Evolutionary conservation across 2,797 vertebrate genomes (phyloP), one percentile per base, ranked within the genome.

Genomic region (Sorex maritimensis): DNA sequence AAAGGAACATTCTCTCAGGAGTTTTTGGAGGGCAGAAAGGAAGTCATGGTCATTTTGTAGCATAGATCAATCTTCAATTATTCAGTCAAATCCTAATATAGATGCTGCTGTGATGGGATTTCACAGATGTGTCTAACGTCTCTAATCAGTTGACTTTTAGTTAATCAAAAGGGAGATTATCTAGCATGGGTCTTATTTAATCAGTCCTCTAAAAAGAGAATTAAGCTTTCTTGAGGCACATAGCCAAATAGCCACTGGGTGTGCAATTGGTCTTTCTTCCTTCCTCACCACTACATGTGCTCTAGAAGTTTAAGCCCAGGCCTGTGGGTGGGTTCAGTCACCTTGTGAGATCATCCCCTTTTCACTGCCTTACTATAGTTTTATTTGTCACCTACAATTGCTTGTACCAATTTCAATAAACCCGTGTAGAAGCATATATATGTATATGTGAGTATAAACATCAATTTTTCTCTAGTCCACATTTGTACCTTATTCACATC

Each of bases 101-200:
- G 46, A 74, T 61, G 11, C 5, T 26, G 81, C 26, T 61, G 11
- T 74, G 15, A 41, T 44, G 9, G 1, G 65, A 63, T 55, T 87
- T 89, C 23, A 84, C 1, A 68, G 38, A 63, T 41, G 30, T 79
- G n/a, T 80, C 58, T 69, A 13, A 85, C 71, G 58, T 85, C 58
- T 24, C 49, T 78, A 12, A 87, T 74, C n/a, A 19, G 15, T 38
- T 65, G 69, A 71, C 68, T 55, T 88, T 71, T 30, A 65, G 21
- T 46, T 46, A 65, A 44, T 71, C 58, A 67, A 24, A 58, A 44
- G 23, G 6, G 24, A 90, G 41, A 73, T 67, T 26, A 49, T 17
- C 14, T 30, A 34, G 6, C 1, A 12, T 79, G 21, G 9, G 14
- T 12, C 26, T 38, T 2, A 58, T n/a, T 83, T 55, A 67, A 58